A percentile compares a stretch with the other conserved stretches of the same genome.
Evolutionary conservation across 2,888 invertebrate species (phyloP).

Genomic region (Teinopalpus imperialis): DNA sequence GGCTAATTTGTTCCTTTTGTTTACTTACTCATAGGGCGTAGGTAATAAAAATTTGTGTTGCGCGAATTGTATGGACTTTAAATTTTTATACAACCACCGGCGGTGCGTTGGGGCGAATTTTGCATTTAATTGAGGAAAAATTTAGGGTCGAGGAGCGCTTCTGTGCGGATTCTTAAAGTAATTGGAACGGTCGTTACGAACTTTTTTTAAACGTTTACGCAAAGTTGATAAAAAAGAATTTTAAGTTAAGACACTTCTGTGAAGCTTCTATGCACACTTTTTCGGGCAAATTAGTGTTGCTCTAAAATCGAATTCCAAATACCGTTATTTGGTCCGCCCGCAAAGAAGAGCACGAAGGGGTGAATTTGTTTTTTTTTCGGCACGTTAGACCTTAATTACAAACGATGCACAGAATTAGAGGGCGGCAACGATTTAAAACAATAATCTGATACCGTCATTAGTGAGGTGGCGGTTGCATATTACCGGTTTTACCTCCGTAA

Average conservation of each 20-base stretch:
- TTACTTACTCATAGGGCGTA: constrained; percentile 73
- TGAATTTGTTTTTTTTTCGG: constrained; percentile 58
- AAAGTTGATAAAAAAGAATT: constrained; percentile 33
- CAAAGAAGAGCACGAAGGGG: constrained; percentile 68
- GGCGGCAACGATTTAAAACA: constrained; percentile 78
- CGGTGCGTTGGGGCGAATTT: constrained; percentile 66
- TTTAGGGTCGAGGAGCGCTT: constrained; percentile 76
- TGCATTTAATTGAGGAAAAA: constrained; percentile 80
- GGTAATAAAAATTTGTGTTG: constrained; percentile 81
- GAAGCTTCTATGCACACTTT: constrained; percentile 21
- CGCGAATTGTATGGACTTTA: constrained; percentile 81
- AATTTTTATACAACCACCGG: constrained; percentile 78
- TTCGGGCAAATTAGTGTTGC: constrained; percentile 10
- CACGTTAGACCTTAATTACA: constrained; percentile 62
- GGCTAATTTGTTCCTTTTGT: constrained; percentile 79
- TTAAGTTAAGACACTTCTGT: constrained; percentile 15
- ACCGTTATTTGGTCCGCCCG: constrained; percentile 38
- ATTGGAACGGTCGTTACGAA: constrained; percentile 78
- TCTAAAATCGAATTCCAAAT: constrained; percentile 27
- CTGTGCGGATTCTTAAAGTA: constrained; percentile 78
- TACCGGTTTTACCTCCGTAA: constrained; percentile 59
- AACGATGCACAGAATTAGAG: constrained; percentile 70
- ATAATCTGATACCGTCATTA: constrained; percentile 72
- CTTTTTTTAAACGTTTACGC: constrained; percentile 72
- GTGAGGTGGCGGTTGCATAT: constrained; percentile 50